Conservation (phyloP, 2,888 invertebrate species). For the Caenorhabditis angaria region DNA sequence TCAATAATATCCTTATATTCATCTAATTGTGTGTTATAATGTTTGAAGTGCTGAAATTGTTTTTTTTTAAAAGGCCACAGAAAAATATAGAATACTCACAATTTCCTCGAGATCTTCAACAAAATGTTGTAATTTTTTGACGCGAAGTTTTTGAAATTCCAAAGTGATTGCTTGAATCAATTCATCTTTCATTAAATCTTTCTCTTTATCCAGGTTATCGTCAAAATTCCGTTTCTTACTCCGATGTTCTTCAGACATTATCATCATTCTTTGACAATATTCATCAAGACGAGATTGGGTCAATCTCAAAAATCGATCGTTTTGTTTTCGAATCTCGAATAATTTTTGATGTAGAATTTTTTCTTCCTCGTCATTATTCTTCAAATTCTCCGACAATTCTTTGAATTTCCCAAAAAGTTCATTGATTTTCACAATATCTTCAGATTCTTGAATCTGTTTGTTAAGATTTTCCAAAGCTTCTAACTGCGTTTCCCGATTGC, state of each 20-base stretch:
- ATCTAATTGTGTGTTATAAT: slow-evolving; percentile 9
- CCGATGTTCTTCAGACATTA: slow-evolving; percentile 21
- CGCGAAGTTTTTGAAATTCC: slow-evolving; percentile 31
- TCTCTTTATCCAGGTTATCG: slow-evolving; percentile 19
- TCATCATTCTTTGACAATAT: slow-evolving; percentile 37
- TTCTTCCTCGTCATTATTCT: slow-evolving; percentile 12
- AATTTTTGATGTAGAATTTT: slow-evolving; percentile 4
- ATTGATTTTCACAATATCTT: slow-evolving; percentile 5
- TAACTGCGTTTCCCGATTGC: not conserved
- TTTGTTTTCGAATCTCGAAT: slow-evolving; percentile 6
- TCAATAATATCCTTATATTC: slow-evolving; percentile 4
- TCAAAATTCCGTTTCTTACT: slow-evolving; percentile 21
- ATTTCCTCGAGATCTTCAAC: slow-evolving; percentile 8
- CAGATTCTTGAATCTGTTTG: not conserved
- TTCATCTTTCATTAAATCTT: slow-evolving; percentile 10
- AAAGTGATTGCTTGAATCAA: slow-evolving; percentile 8
- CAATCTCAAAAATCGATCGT: slow-evolving; percentile 6
- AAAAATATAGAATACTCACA: slow-evolving; percentile 9
- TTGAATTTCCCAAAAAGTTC: not conserved
- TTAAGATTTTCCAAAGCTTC: not conserved
- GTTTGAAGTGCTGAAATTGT: slow-evolving; percentile 10
- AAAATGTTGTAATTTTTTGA: slow-evolving; percentile 24
- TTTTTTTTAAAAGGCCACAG: no score
- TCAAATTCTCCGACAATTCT: slow-evolving; percentile 15
- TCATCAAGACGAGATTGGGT: slow-evolving; percentile 23